Evolutionary conservation across 1,140 invertebrate species (phyloP), one percentile per base, ranked within the genome.

Genomic region (Aphis craccivora): DNA sequence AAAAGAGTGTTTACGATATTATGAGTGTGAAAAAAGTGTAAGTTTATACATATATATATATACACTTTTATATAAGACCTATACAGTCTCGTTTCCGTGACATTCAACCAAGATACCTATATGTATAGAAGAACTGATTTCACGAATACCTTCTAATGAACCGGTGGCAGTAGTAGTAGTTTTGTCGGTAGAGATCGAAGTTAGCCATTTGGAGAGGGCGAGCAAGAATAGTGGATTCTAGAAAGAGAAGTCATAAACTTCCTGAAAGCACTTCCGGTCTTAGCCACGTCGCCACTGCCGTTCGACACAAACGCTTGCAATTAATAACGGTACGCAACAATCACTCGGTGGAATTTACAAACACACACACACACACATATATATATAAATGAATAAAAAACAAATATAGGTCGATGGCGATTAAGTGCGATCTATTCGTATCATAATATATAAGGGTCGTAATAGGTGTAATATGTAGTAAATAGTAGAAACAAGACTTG

Each of bases 61-160:
- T 55, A 55, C 18, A 45, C 5, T 45, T 45, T 0, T 67, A 30
- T 67, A 30, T 11, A 23, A 9, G 11, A n/a, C 9, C 9, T n/a
- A n/a, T 67, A 14, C 60, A 76, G 60, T 76, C 60, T 18, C 30
- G 14, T 67, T 67, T 67, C 60, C 30, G 14, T 76, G 60, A 76
- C 60, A 76, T 76, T 76, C 60, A 67, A n/a, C 25, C 30, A 14
- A 76, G 30, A 35, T 18, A 76, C 18, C 60, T 76, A 76, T 76
- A 14, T 76, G 30, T 76, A 30, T 76, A n/a, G 55, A 76, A 37
- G 83, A 86, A 53, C 23, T 40, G 88, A 90, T 90, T 55, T 40
- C 23, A 5, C 88, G 51, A 90, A 53, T 55, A 37, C 88, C 9
- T 90, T 23, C 43, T 91, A 91, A 91, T 91, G 90, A 91, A 91